Conservation (phyloP, 1,140 invertebrate genomes). For the Liolophura sinensis region DNA sequence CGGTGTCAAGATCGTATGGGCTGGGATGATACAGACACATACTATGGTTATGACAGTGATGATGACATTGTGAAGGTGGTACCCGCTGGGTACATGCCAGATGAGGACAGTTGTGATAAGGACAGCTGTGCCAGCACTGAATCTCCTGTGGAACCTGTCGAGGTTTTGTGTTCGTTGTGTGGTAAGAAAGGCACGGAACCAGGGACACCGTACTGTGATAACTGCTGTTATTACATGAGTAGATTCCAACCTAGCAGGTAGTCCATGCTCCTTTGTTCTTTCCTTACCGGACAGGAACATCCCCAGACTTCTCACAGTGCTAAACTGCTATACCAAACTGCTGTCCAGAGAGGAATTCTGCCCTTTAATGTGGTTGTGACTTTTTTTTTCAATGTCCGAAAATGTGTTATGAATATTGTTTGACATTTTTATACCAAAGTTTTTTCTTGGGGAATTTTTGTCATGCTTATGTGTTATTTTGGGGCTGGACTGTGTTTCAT, state of each 20-base stretch:
- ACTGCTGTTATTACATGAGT: constrained; percentile 42
- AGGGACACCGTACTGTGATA: constrained; percentile 31
- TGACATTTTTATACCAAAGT: no score
- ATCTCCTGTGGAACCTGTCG: constrained; percentile 19
- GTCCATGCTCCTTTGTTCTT: no score
- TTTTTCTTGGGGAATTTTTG: no score
- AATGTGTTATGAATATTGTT: no score
- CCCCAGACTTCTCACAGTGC: no score
- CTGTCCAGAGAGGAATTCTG: no score
- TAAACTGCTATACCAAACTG: no score
- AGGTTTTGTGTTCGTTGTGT: constrained; percentile 38
- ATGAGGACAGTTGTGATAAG: constrained; percentile 32
- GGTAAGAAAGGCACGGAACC: constrained; percentile 28
- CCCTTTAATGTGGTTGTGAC: no score
- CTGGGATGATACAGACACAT: constrained; percentile 14
- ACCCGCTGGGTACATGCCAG: constrained; percentile 26
- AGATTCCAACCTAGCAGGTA: constrained; percentile 18
- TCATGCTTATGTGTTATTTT: no score
- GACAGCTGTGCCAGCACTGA: constrained; percentile 29
- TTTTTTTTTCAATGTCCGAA: no score
- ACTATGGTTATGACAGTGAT: constrained; percentile 40
- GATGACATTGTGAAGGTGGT: constrained; percentile 14
- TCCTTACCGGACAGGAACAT: no score
- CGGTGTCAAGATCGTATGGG: constrained; percentile 8
- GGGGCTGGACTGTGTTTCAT: no score